Percentiles rank a stretch among this genome's conserved stretches.
phyloP scores from a whole-genome alignment of 2,797 vertebrate species.

The Hydrolagus colliei region DNA sequence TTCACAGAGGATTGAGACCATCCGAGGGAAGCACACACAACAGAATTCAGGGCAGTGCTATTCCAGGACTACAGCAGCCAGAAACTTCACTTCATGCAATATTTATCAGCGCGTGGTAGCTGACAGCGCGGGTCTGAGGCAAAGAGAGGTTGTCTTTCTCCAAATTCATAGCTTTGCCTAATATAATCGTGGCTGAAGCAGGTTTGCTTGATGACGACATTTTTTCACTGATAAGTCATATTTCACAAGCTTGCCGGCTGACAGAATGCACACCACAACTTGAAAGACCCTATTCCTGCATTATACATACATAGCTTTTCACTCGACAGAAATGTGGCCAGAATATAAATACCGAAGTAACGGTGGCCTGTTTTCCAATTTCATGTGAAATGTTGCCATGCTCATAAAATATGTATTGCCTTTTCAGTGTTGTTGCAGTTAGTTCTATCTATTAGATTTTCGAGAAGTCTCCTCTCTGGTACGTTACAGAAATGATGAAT shows the following conservation, averaged over 20 bases:
- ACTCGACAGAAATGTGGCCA: conserved; percentile 37
- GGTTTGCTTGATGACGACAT: conserved; percentile 16
- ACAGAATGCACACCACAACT: conserved; percentile 6
- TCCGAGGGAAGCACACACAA: background rate
- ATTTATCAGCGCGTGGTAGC: background rate
- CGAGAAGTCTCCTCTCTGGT: conserved; percentile 31
- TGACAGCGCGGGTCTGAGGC: background rate
- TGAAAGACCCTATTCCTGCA: conserved; percentile 32
- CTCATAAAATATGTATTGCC: conserved; percentile 43
- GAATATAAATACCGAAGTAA: conserved; percentile 42
- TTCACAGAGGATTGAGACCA: background rate
- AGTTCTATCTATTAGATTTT: conserved; percentile 42
- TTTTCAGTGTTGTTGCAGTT: conserved; percentile 41
- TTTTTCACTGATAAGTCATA: background rate
- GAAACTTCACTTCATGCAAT: conserved; percentile 17
- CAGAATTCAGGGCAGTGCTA: conserved; percentile 7
- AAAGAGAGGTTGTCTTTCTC: background rate
- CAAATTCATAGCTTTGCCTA: conserved; percentile 20
- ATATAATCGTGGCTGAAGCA: conserved; percentile 5
- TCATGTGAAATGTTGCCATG: conserved; percentile 44
- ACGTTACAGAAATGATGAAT: conserved; percentile 1
- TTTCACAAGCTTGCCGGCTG: conserved; percentile 25
- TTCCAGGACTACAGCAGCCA: background rate
- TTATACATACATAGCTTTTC: conserved; percentile 37
- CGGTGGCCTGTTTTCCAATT: conserved; percentile 42